A percentile compares a stretch with the other conserved stretches of the same genome.
These are phyloP conservation scores for Lepeophtheirus nordmannii DNA, from an alignment of 2,888 invertebrate genomes.

Conservation along the genomic window DNA sequence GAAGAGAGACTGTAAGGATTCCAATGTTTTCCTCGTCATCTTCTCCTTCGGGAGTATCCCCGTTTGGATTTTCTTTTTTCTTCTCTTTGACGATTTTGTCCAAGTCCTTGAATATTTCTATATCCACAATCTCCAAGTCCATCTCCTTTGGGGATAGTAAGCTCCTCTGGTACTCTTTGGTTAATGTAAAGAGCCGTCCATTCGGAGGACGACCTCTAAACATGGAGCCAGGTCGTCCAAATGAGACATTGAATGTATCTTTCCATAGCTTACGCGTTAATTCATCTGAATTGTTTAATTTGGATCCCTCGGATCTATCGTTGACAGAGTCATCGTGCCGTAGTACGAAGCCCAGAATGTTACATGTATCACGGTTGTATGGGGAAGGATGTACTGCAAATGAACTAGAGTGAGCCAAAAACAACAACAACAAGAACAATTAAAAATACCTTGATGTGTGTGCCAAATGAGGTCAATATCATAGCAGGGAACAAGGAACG, in stretches of 20 bases:
- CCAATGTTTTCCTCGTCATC: no score
- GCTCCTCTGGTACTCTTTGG: neutral
- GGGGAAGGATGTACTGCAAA: conserved; percentile 24
- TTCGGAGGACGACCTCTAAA: conserved; percentile 18
- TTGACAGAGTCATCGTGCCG: conserved; percentile 29
- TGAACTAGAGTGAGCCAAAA: neutral
- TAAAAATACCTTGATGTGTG: conserved; percentile 25
- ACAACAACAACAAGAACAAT: neutral
- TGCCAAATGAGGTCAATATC: conserved; percentile 28
- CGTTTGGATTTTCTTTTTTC: no score
- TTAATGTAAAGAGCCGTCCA: neutral
- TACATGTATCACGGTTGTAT: conserved; percentile 26
- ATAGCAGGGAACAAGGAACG: conserved; percentile 28
- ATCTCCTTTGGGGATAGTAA: no score
- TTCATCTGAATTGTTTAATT: conserved; percentile 16
- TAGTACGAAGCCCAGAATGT: conserved; percentile 25
- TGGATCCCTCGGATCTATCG: conserved; percentile 25
- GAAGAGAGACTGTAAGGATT: no score
- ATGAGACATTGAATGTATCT: neutral
- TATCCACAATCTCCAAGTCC: no score
- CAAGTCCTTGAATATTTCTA: neutral
- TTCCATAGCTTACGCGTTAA: conserved; percentile 13
- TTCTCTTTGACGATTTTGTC: no score
- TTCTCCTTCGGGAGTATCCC: no score
- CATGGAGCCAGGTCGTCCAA: conserved; percentile 17